phyloP scores from a whole-genome alignment of 2,888 invertebrate species.

The Sarcophaga subvicina region DNA sequence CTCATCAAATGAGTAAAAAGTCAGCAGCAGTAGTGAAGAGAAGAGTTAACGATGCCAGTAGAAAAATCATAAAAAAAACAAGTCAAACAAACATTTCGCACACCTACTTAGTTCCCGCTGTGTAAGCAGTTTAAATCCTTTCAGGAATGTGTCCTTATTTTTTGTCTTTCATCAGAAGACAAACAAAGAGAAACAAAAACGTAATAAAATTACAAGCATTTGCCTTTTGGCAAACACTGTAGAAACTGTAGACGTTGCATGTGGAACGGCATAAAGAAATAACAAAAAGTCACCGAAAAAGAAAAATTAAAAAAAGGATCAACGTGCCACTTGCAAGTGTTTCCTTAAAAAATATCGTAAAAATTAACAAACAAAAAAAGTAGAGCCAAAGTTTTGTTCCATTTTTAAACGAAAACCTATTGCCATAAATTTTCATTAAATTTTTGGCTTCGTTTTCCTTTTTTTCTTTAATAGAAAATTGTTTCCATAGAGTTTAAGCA shows the following conservation, averaged over 20 bases:
- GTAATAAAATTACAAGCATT: slow-evolving; percentile 5
- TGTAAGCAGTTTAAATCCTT: background rate
- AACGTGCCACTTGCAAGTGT: slow-evolving; percentile 1
- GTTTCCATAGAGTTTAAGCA: background rate
- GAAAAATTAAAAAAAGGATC: background rate
- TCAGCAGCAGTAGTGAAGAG: background rate
- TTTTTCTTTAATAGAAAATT: background rate
- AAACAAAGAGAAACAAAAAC: background rate
- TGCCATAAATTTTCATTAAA: slow-evolving; percentile 6
- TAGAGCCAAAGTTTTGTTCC: background rate
- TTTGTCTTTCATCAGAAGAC: background rate
- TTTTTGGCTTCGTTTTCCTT: background rate
- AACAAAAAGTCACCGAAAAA: background rate
- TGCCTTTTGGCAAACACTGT: background rate
- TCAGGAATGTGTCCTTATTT: background rate
- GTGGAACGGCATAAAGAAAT: slow-evolving; percentile 26
- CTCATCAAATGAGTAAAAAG: background rate
- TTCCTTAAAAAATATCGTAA: slow-evolving; percentile 1
- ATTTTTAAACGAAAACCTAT: background rate
- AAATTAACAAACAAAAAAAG: background rate
- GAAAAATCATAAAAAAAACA: background rate
- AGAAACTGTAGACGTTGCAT: slow-evolving; percentile 45
- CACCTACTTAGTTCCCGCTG: background rate
- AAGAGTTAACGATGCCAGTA: background rate
- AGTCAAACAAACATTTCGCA: slow-evolving; percentile 23